These are phyloP conservation scores for Caenorhabditis drosophilae DNA, from an alignment of 2,888 invertebrate genomes.

Conservation along the genomic window DNA sequence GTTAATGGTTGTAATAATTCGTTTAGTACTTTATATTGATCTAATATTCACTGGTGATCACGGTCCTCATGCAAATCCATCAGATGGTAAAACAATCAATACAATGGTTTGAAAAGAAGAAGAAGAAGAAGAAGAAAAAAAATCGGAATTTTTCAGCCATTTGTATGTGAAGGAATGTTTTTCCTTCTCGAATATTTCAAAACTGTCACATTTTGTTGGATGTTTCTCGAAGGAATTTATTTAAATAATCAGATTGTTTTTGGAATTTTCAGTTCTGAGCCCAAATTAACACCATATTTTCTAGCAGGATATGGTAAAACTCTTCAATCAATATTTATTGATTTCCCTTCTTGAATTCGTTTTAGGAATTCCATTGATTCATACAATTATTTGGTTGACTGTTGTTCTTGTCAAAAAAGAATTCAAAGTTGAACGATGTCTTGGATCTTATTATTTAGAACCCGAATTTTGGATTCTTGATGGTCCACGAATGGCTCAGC, in stretches of 20 bases:
- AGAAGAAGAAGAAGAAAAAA: neutral
- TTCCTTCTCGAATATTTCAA: slow-evolving; percentile 85
- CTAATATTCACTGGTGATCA: slow-evolving; percentile 69
- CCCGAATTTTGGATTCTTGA: slow-evolving; percentile 81
- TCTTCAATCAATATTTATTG: too few species aligned
- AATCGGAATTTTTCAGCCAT: slow-evolving; percentile 74
- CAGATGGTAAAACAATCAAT: slow-evolving; percentile 70
- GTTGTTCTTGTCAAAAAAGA: slow-evolving; percentile 61
- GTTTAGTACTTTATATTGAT: slow-evolving; percentile 71
- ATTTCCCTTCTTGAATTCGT: slow-evolving; percentile 19
- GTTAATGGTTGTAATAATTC: slow-evolving; percentile 71
- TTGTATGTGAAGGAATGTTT: slow-evolving; percentile 82
- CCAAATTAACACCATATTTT: slow-evolving; percentile 69
- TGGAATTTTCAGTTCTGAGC: slow-evolving; percentile 73
- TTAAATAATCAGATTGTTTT: slow-evolving; percentile 81
- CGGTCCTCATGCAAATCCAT: slow-evolving; percentile 63
- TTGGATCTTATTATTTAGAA: slow-evolving; percentile 68
- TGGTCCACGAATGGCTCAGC: slow-evolving; percentile 82
- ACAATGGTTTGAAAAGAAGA: slow-evolving; percentile 69
- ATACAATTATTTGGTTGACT: slow-evolving; percentile 64
- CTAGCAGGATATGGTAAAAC: slow-evolving; percentile 71
- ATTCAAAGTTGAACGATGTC: slow-evolving; percentile 64
- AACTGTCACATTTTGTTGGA: slow-evolving; percentile 93
- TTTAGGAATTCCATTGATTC: slow-evolving; percentile 65
- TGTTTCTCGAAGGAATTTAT: slow-evolving; percentile 86